Conservation (phyloP, 2,888 invertebrate species). For the Mesopsocus fuscifrons region DNA sequence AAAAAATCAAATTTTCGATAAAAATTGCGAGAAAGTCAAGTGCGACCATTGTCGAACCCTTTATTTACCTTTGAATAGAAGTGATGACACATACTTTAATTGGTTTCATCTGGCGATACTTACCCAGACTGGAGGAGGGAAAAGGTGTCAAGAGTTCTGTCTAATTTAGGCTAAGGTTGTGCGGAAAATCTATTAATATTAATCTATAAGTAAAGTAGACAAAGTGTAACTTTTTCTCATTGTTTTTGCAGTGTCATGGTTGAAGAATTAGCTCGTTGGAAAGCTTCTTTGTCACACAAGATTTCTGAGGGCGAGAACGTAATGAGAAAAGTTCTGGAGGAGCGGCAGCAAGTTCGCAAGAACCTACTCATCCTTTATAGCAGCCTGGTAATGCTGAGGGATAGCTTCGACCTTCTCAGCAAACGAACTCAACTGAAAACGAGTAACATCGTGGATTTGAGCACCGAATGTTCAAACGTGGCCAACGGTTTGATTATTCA, state of each 20-base stretch:
- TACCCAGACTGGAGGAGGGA: no score
- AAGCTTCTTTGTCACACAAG: conserved; percentile 42
- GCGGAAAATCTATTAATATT: no score
- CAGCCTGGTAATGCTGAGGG: conserved; percentile 27
- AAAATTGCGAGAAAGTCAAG: no score
- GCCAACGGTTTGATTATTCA: conserved; percentile 36
- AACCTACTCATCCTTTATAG: conserved; percentile 28
- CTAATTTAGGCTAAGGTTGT: no score
- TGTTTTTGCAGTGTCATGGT: conserved; percentile 56
- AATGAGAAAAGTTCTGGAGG: conserved; percentile 10
- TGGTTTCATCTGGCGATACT: no score
- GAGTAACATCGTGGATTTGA: conserved; percentile 42
- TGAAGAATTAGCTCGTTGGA: conserved; percentile 77
- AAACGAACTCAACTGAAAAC: conserved; percentile 28
- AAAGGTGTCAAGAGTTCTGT: no score
- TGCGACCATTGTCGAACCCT: no score
- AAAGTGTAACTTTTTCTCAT: no score
- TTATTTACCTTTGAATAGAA: no score
- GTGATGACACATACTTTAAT: no score
- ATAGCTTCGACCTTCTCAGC: conserved; percentile 31
- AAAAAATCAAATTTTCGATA: no score
- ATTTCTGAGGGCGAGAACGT: conserved; percentile 9
- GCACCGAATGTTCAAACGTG: conserved; percentile 38
- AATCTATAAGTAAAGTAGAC: no score
- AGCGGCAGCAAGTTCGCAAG: conserved; percentile 1